Conservation (phyloP, 2,888 invertebrate species). For the Cheilosia impressa region DNA sequence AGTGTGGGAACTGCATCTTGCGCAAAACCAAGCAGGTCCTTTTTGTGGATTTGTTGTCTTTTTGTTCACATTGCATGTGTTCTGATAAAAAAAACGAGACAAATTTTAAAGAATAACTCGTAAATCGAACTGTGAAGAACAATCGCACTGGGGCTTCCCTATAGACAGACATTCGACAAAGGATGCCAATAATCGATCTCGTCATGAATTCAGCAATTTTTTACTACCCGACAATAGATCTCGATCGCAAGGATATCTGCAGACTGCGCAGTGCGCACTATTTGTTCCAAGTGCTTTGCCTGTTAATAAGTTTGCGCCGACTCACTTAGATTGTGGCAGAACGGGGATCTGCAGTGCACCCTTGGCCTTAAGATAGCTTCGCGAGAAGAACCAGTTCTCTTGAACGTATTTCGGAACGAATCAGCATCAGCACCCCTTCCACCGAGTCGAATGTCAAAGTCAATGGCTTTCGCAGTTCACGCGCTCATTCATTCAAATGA, state of each 20-base stretch:
- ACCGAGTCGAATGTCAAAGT: slow-evolving; percentile 19
- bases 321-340: too few relatives aligned
- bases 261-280: slow-evolving; percentile 25
- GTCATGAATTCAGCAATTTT: slow-evolving; percentile 46
- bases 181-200: slow-evolving; percentile 70
- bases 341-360: neutral
- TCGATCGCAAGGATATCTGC: slow-evolving; percentile 34
- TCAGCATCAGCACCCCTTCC: neutral
- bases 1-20: slow-evolving; percentile 75
- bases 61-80: slow-evolving; percentile 33
- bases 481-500: slow-evolving; percentile 59
- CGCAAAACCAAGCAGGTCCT: slow-evolving; percentile 70
- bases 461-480: slow-evolving; percentile 39
- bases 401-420: too few relatives aligned
- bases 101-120: slow-evolving; percentile 37
- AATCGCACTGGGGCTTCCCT: slow-evolving; percentile 40
- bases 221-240: slow-evolving; percentile 52
- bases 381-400: neutral
- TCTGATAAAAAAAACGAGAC: slow-evolving; percentile 40
- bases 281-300: slow-evolving; percentile 37
- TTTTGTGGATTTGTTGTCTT: slow-evolving; percentile 8
- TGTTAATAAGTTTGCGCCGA: neutral
- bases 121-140: slow-evolving; percentile 59
- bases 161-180: slow-evolving; percentile 50
- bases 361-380: too few relatives aligned